These are phyloP conservation scores for Drosophila arawakana DNA, from an alignment of 1,140 invertebrate genomes.

Conservation along the genomic window DNA sequence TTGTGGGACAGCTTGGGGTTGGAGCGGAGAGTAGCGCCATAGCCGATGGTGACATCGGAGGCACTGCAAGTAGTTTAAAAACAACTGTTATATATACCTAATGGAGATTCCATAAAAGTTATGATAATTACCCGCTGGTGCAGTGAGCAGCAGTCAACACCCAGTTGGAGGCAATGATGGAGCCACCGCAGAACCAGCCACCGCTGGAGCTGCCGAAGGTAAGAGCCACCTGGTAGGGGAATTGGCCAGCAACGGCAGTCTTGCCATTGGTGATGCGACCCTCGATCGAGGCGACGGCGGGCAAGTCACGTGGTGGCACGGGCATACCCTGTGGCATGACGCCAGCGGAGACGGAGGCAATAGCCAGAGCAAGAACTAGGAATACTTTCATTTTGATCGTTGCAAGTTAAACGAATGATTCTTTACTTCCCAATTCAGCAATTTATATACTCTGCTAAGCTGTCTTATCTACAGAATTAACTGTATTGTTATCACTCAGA, in stretches of 20 bases:
- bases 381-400: conserved; percentile 74
- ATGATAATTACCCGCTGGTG: conserved; percentile 47
- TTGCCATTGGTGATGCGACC: conserved; percentile 78
- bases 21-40: conserved; percentile 61
- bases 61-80: conserved; percentile 39
- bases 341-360: conserved; percentile 69
- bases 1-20: conserved; percentile 39
- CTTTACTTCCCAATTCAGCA: not conserved
- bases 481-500: conserved; percentile 4
- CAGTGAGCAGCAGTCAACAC: conserved; percentile 88
- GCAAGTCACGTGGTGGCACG: conserved; percentile 61
- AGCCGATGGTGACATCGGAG: conserved; percentile 51
- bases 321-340: conserved; percentile 47
- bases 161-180: conserved; percentile 85
- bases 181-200: conserved; percentile 87
- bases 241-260: conserved; percentile 79
- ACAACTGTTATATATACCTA: not conserved
- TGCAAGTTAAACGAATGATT: conserved; percentile 56
- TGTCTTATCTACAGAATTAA: conserved; percentile 19
- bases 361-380: conserved; percentile 67
- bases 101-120: not conserved
- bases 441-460: conserved; percentile 46
- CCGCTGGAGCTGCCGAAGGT: conserved; percentile 69
- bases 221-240: conserved; percentile 86
- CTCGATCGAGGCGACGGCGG: conserved; percentile 42